These are phyloP conservation scores for Drosophila kurseongensis DNA, from an alignment of 1,140 invertebrate genomes.

Conservation along the genomic window DNA sequence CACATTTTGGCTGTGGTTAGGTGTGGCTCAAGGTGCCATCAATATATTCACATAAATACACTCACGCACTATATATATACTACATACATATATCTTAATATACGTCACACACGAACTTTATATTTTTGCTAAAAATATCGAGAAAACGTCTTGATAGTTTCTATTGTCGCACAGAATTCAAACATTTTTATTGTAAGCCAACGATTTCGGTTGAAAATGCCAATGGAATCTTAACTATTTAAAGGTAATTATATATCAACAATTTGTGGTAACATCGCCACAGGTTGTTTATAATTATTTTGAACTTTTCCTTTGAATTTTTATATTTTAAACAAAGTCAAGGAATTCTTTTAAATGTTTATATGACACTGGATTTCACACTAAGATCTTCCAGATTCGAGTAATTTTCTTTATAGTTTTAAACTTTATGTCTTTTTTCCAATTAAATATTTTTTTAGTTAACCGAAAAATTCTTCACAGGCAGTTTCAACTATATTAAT, in stretches of 20 bases:
- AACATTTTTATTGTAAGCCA: conserved; percentile 26
- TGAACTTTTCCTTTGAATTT: not conserved
- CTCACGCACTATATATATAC: conserved; percentile 38
- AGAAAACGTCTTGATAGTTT: conserved; percentile 35
- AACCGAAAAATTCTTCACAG: conserved; percentile 1
- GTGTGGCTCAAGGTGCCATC: conserved; percentile 47
- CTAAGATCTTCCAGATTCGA: too few relatives aligned
- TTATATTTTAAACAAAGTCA: not conserved
- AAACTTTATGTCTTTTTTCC: not conserved
- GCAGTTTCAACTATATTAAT: conserved; percentile 32
- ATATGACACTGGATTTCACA: not conserved
- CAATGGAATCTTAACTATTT: not conserved
- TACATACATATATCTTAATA: conserved; percentile 3
- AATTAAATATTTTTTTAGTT: not conserved
- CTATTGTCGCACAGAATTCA: conserved; percentile 32
- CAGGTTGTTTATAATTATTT: conserved; percentile 10
- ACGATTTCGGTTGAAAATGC: conserved; percentile 4
- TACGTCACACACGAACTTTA: conserved; percentile 45
- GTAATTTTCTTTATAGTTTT: not conserved
- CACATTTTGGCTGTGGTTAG: conserved; percentile 26
- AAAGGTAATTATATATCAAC: conserved; percentile 16
- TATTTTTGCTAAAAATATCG: conserved; percentile 68
- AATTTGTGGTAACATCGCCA: conserved; percentile 3
- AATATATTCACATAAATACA: conserved; percentile 8
- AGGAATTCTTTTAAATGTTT: conserved; percentile 1